Percentiles rank a stretch among this genome's conserved stretches.
Conservation (phyloP, 2,113 vertebrate genomes). For the Leptodactylus fuscus region DNA sequence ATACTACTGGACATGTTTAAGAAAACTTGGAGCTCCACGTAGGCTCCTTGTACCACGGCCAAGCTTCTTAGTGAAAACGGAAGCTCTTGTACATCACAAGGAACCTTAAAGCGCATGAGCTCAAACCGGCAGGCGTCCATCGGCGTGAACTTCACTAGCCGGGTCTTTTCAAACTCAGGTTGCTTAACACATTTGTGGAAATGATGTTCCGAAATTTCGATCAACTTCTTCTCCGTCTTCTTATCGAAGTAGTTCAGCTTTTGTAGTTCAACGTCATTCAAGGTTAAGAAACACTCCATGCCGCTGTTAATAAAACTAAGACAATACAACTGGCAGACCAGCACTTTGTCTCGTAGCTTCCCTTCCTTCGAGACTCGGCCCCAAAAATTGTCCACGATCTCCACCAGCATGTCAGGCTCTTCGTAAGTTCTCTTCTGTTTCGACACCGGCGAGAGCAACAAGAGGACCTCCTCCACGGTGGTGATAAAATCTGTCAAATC, state of each 20-base stretch:
- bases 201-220: slow-evolving; percentile 81
- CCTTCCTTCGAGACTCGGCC: slow-evolving; percentile 85
- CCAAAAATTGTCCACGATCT: slow-evolving; percentile 91
- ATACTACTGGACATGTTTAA: slow-evolving; percentile 81
- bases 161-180: slow-evolving; percentile 78
- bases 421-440: slow-evolving; percentile 84
- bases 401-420: slow-evolving; percentile 89
- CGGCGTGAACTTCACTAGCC: slow-evolving; percentile 87
- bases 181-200: slow-evolving; percentile 88
- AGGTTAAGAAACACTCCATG: slow-evolving; percentile 86
- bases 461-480: slow-evolving; percentile 88
- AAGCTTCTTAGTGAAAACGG: slow-evolving; percentile 89
- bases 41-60: slow-evolving; percentile 91
- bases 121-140: slow-evolving; percentile 88
- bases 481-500: slow-evolving; percentile 87
- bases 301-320: slow-evolving; percentile 87
- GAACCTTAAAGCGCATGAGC: slow-evolving; percentile 88
- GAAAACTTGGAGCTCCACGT: slow-evolving; percentile 91
- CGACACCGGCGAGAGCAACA: slow-evolving; percentile 75
- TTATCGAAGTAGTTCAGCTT: slow-evolving; percentile 80
- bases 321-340: slow-evolving; percentile 87
- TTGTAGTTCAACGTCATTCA: slow-evolving; percentile 87
- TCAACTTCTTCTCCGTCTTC: slow-evolving; percentile 78
- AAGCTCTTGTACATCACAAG: slow-evolving; percentile 73
- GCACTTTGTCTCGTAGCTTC: slow-evolving; percentile 74